Base-by-base conservation (phyloP, 2,797 vertebrate genomes). In the Miopithecus talapoin region DNA sequence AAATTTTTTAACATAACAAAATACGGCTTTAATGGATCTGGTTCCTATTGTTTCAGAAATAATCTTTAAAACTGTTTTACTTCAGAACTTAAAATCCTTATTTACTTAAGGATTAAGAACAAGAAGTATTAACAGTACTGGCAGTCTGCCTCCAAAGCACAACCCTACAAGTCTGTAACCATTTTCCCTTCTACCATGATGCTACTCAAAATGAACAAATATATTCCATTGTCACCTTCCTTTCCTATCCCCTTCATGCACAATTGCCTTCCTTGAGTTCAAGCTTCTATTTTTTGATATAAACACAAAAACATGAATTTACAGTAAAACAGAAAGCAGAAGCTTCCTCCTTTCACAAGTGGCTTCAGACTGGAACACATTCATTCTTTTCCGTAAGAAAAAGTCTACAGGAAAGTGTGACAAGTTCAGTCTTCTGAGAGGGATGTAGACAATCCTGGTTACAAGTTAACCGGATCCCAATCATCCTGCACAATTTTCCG, bases 21-120 rank as follows among this genome's bases (percentile, higher is more conserved):
- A 92, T 64, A 16, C 33, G 36, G 36, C 74, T 95, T 95, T 79
- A 97, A 80, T 50, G n/a, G 59, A 91, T 33, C 74, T 78, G 39
- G 53, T 89, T 86, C 41, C 39, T 80, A 85, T 92, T 92, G 64
- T 91, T 95, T 96, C 41, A 91, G 55, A 88, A 96, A 93, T 36
- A 94, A 89, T 8, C n/a, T 57, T 81, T 86, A 90, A 86, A 95
- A 86, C 59, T n/a, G 46, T 39, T 85, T 96, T 92, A 74, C 50
- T 95, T 92, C n/a, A 94, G 36, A 89, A 97, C 11, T 91, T 93
- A 86, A 95, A 96, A 78, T 72, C 16, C 53, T 86, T 95, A 95
- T 84, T 96, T 93, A 94, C 74, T 30, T 87, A 89, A 50, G 89
- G 80, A 97, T 81, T 97, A 92, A 92, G 36, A 97, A 96, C 4